Evolutionary conservation across 2,797 vertebrate genomes (phyloP).

Genomic region (Cetoscarus ocellatus): DNA sequence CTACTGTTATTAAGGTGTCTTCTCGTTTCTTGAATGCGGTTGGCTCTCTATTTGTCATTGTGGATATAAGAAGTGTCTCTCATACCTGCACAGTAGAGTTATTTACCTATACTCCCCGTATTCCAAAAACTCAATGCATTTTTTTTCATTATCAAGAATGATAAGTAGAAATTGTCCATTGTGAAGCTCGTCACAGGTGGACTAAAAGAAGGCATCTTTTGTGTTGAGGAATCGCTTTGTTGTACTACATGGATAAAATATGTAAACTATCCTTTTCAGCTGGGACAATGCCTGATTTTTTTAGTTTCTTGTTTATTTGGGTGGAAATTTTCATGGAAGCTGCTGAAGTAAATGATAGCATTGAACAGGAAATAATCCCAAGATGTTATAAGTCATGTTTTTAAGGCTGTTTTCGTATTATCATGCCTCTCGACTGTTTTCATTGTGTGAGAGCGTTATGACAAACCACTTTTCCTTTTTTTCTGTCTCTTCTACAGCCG

Average conservation of each 20-base stretch:
- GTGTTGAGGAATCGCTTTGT: conserved; percentile 3
- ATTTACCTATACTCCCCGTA: conserved; percentile 13
- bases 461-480: conserved; percentile 23
- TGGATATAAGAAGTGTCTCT: conserved; percentile 2
- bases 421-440: conserved; percentile 17
- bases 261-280: conserved; percentile 27
- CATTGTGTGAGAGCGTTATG: not conserved
- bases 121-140: not conserved
- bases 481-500: conserved; percentile 84
- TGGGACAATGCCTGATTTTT: conserved; percentile 10
- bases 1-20: not conserved
- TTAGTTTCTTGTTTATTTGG: conserved; percentile 4
- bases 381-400: not conserved
- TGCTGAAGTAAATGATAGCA: not conserved
- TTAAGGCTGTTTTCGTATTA: conserved; percentile 27
- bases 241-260: conserved; percentile 8
- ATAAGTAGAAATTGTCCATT: conserved; percentile 31
- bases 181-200: conserved; percentile 46
- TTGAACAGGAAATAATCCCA: conserved; percentile 6
- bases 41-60: not conserved
- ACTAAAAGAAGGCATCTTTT: conserved; percentile 40
- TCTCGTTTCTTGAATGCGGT: no score
- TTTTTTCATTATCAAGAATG: not conserved
- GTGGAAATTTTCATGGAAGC: conserved; percentile 17
- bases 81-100: not conserved